These are phyloP conservation scores for Gambusia affinis DNA, from an alignment of 2,113 vertebrate species.

Conservation along the genomic window DNA sequence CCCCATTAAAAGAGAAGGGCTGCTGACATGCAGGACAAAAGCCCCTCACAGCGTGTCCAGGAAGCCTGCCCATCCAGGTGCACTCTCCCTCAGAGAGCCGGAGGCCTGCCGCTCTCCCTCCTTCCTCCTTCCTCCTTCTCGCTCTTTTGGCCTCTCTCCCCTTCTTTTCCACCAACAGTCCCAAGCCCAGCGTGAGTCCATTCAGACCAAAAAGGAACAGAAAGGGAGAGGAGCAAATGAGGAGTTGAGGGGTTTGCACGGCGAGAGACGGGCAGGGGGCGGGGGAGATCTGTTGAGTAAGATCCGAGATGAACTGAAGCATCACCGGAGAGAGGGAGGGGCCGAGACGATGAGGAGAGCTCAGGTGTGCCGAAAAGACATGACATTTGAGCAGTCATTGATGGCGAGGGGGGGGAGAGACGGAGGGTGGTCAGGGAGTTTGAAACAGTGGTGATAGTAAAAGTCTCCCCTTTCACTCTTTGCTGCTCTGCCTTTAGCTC, in stretches of 20 bases:
- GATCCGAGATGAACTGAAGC: constrained; percentile 33
- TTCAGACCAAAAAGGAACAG: constrained; percentile 59
- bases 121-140: constrained; percentile 35
- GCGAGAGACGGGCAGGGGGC: constrained; percentile 32
- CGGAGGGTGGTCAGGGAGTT: constrained; percentile 53
- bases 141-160: constrained; percentile 25
- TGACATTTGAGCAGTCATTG: constrained; percentile 81
- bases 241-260: constrained; percentile 46
- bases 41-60: constrained; percentile 84
- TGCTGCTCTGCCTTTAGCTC: constrained; percentile 54
- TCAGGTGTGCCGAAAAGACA: constrained; percentile 80
- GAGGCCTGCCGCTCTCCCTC: constrained; percentile 58
- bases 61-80: constrained; percentile 76
- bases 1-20: constrained; percentile 75
- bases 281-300: constrained; percentile 54
- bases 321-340: neutral
- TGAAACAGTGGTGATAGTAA: constrained; percentile 76
- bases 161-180: constrained; percentile 14
- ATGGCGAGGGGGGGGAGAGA: constrained; percentile 4
- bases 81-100: constrained; percentile 74
- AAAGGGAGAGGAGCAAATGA: constrained; percentile 67
- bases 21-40: constrained; percentile 80
- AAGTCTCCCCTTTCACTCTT: constrained; percentile 70
- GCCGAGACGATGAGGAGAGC: constrained; percentile 20
- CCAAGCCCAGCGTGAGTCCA: constrained; percentile 65